Percentiles rank a stretch among this genome's conserved stretches.
Evolutionary conservation across 1,140 invertebrate species (phyloP).

Genomic region (Drosophila teissieri): DNA sequence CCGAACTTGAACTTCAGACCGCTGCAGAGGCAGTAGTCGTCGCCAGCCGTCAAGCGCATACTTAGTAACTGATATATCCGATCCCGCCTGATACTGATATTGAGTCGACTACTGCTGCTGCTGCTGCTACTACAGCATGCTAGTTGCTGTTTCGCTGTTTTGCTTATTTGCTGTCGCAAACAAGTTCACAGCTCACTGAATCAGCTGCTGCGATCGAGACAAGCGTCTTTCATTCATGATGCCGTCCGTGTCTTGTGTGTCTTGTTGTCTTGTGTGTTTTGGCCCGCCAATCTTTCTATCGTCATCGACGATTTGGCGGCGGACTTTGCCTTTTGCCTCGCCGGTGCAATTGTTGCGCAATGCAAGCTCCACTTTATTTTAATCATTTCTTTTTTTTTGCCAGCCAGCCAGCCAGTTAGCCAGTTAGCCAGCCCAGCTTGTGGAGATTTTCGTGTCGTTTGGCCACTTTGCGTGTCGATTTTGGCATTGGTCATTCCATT

Average conservation of each 20-base stretch:
- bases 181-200: constrained; percentile 69
- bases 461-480: constrained; percentile 34
- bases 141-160: constrained; percentile 2
- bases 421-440: constrained; percentile 2
- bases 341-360: constrained; percentile 59
- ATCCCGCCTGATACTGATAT: constrained; percentile 28
- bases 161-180: constrained; percentile 42
- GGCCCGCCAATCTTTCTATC: constrained; percentile 40
- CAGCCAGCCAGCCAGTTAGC: too few relatives aligned
- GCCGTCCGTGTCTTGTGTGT: constrained; percentile 10
- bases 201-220: constrained; percentile 59
- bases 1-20: constrained; percentile 80
- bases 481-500: constrained; percentile 59
- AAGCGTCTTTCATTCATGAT: constrained; percentile 69
- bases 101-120: constrained; percentile 11
- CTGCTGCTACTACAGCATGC: constrained; percentile 5
- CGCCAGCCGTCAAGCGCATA: constrained; percentile 27
- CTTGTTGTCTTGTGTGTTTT: constrained; percentile 21
- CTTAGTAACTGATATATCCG: constrained; percentile 50
- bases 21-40: constrained; percentile 51
- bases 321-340: constrained; percentile 28
- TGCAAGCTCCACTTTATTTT: constrained; percentile 31
- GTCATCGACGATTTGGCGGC: constrained; percentile 22
- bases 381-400: too few relatives aligned
- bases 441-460: constrained; percentile 14